Base-by-base conservation (phyloP, 2,797 vertebrate species). In the Morelia viridis region DNA sequence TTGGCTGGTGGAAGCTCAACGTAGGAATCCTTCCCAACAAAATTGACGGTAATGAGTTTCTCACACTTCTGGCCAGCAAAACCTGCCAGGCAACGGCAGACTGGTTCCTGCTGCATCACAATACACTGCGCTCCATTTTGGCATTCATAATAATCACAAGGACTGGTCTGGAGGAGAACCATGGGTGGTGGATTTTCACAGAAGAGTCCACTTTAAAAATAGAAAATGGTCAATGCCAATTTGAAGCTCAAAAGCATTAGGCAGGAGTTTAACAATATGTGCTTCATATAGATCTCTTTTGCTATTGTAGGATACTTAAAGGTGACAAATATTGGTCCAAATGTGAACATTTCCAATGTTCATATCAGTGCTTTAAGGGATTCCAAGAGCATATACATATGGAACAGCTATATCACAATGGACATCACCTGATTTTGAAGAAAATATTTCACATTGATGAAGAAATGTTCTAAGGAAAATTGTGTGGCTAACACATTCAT, bases 131-230 rank as follows among this genome's bases (percentile, higher is more conserved):
- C 98, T 0, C 98, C 98, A 0, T 99, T 98, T 97, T 99, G 99
- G 97, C 99, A 99, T 90, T 99, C 99, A 0, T 98, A 98, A 89
- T 99, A 98, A 96, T 99, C 99, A 0, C 99, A 99, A 0, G 99
- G 99, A 96, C 99, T 99, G 2, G 99, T 99, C 97, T 99, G 99
- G 92, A 99, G 98, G 96, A 99, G 97, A 95, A 99, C 99, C 99
- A 99, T 99, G 28, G 99, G 99, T 0, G 98, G 99, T 6, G 98
- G 98, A 62, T 98, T 98, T 97, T 99, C 99, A 6, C 99, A 99
- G 96, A 99, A 98, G 31, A 98, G 97, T 12, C 99, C 99, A 0
- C 99, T 99, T 97, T 3, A 85, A 58, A 60, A 84, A 84, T 56
- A 88, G 46, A 80, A 19, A 64, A 89, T 4, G 41, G 10, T 91